phyloP scores from a whole-genome alignment of 2,797 vertebrate species.

The Enteromius afrohamiltoni region DNA sequence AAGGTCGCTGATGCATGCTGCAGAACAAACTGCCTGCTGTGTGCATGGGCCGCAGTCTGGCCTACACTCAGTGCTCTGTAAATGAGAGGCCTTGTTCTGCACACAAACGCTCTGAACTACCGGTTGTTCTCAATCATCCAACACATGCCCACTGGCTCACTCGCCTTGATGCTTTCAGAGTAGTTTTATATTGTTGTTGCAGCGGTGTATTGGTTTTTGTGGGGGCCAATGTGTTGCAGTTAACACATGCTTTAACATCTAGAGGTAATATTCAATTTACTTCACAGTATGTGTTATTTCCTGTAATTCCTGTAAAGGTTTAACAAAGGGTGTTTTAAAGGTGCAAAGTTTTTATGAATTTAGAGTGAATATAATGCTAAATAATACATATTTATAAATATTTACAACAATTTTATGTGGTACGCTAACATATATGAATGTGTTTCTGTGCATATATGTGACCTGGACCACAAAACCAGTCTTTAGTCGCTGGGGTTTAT shows the following conservation, averaged over 20 bases:
- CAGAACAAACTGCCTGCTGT: slow-evolving; percentile 42
- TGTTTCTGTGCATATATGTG: no score
- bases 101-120: slow-evolving; percentile 22
- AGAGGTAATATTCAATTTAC: neutral
- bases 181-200: neutral
- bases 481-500: no score
- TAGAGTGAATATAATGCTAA: neutral
- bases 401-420: no score
- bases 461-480: no score
- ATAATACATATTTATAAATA: neutral
- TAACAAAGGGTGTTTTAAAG: no score
- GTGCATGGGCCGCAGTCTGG: slow-evolving; percentile 28
- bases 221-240: no score
- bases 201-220: neutral
- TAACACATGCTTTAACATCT: neutral
- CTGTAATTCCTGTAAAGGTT: no score
- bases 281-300: neutral
- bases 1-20: slow-evolving; percentile 21
- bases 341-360: neutral
- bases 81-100: slow-evolving; percentile 52
- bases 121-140: slow-evolving; percentile 3
- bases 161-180: neutral
- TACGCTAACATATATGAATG: no score
- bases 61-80: slow-evolving; percentile 33
- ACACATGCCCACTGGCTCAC: neutral